Base-by-base conservation (phyloP, 2,888 invertebrate genomes). In the Cantharis lateralis region DNA sequence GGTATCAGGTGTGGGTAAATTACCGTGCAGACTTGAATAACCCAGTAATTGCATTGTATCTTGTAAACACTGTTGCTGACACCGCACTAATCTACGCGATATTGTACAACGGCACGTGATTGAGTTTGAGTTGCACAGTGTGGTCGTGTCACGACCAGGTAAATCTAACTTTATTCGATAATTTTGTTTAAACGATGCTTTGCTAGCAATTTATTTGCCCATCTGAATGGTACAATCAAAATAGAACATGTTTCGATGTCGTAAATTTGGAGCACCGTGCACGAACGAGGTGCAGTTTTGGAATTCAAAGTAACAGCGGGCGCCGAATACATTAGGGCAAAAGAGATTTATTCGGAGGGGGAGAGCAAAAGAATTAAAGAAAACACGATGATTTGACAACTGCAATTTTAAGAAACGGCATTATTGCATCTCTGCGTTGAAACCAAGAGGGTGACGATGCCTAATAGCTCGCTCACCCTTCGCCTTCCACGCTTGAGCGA, bases 31-130 rank as follows among this genome's bases (percentile, higher is more conserved):
- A 80, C 81, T 82, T 81, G 82, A 82, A 83, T 83, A 82, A 81
- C 82, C 82, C 81, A 78, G 80, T 84, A 84, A 84, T 84, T 84
- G 81, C 81, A 82, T 84, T 84, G 83, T 80, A 76, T 78, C 81
- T 82, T 83, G 85, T 84, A 84, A 83, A 84, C 84, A 84, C 81
- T 83, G 83, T 81, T 76, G 82, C 81, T 82, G 84, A 84, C 82
- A 81, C 78, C 75, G 78, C 74, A 70, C 79, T 80, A 82, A 79
- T 81, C 80, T 75, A 76, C 80, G 77, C 75, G 71, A 78, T 68
- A 62, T 74, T 68, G 72, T 78, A 80, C 82, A 82, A 82, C 81
- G 72, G 76, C 68, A 69, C 75, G 74, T 78, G 70, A 80, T 79
- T 77, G 79, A 77, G 81, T 81, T 76, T 32, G 66, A 68, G 75